Conservation (phyloP, 2,888 invertebrate genomes). For the Dryocosmus kuriphilus region DNA sequence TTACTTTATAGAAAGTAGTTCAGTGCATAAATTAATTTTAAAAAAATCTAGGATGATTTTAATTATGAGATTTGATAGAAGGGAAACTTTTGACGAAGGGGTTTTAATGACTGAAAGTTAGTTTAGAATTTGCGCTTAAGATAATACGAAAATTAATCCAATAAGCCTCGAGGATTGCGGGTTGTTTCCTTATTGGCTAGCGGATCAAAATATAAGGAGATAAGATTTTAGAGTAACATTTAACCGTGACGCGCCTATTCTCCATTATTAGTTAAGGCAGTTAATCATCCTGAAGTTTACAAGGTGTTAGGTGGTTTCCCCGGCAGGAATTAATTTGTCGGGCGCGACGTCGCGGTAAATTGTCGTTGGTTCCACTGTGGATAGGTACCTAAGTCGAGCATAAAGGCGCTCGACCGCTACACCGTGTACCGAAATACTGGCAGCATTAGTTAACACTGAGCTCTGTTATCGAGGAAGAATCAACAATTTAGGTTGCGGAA, state of each 20-base stretch:
- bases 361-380: slow-evolving; percentile 63
- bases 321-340: slow-evolving; percentile 73
- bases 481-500: slow-evolving; percentile 9
- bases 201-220: slow-evolving; percentile 8
- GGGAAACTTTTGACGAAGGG: neutral
- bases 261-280: slow-evolving; percentile 64
- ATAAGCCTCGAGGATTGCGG: slow-evolving; percentile 5
- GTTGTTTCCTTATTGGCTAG: slow-evolving; percentile 15
- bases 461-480: neutral
- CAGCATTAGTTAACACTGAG: slow-evolving; percentile 12
- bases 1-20: neutral
- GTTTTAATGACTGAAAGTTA: slow-evolving; percentile 6
- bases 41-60: neutral
- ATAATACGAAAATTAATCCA: slow-evolving; percentile 19
- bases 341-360: slow-evolving; percentile 73
- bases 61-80: neutral
- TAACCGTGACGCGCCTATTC: slow-evolving; percentile 54
- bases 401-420: slow-evolving; percentile 49
- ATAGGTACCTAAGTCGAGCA: slow-evolving; percentile 48
- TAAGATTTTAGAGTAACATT: slow-evolving; percentile 17
- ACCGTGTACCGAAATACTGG: slow-evolving; percentile 43
- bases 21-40: neutral
- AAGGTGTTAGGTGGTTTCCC: slow-evolving; percentile 63
- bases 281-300: slow-evolving; percentile 72
- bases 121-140: slow-evolving; percentile 30